phyloP scores from a whole-genome alignment of 92 coral and sea anemone genomes.

The Micromussa lordhowensis region DNA sequence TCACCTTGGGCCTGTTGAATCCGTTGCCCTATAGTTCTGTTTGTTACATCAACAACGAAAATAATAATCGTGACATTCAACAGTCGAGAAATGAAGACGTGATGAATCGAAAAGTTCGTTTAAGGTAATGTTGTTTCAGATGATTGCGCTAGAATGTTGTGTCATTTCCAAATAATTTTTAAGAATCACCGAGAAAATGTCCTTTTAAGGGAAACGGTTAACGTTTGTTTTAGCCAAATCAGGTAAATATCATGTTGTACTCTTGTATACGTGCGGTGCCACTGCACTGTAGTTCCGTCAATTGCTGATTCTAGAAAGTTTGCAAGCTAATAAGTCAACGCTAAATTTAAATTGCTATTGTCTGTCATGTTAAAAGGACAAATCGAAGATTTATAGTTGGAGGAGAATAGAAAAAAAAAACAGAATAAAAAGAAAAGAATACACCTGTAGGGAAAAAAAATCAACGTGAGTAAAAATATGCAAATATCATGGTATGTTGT shows the following conservation, averaged over 20 bases:
- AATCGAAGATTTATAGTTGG: too few relatives aligned
- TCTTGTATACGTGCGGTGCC: not conserved
- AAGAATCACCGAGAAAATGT: not conserved
- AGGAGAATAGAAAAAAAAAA: too few relatives aligned
- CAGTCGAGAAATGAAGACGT: not conserved
- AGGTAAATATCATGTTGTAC: not conserved
- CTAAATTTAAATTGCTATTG: too few relatives aligned
- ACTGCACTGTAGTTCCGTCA: too few relatives aligned
- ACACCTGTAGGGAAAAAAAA: too few relatives aligned
- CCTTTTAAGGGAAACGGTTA: not conserved
- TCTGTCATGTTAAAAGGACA: too few relatives aligned
- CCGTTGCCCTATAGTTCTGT: not conserved
- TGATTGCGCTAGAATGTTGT: not conserved
- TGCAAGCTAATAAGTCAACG: too few relatives aligned
- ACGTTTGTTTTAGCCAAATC: not conserved
- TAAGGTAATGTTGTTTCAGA: slow-evolving; percentile 3
- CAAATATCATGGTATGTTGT: too few relatives aligned
- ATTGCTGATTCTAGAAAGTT: too few relatives aligned
- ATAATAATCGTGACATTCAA: not conserved
- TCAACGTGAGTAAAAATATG: too few relatives aligned
- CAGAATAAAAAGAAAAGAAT: too few relatives aligned
- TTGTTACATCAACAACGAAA: not conserved
- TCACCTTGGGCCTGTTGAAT: not conserved
- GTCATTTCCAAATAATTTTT: not conserved
- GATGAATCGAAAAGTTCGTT: not conserved